Conservation (phyloP, 2,888 invertebrate genomes). For the Tupiocoris notatus region DNA sequence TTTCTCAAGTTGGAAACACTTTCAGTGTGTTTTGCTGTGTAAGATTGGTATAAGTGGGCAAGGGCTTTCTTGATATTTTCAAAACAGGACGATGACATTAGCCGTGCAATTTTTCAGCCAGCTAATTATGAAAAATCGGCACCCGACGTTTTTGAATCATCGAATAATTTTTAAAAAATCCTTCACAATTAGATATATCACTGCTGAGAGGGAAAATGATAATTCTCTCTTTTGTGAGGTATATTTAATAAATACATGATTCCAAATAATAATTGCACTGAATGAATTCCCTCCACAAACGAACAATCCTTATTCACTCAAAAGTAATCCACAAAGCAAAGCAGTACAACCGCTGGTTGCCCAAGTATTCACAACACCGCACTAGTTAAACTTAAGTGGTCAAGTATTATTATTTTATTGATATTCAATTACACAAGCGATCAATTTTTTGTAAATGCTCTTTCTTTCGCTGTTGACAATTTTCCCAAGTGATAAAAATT, state of each 20-base stretch:
- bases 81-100: too few relatives aligned
- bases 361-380: neutral
- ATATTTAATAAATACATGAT: conserved; percentile 19
- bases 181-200: too few relatives aligned
- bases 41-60: too few relatives aligned
- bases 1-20: too few relatives aligned
- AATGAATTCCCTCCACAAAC: neutral
- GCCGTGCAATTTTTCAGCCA: too few relatives aligned
- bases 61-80: too few relatives aligned
- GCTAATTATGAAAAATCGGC: too few relatives aligned
- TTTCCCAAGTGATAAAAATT: conserved; percentile 32
- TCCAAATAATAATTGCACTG: conserved; percentile 27
- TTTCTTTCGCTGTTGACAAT: neutral
- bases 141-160: too few relatives aligned
- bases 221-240: conserved; percentile 19
- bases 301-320: neutral
- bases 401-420: neutral
- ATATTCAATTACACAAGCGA: neutral
- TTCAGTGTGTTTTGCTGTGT: too few relatives aligned
- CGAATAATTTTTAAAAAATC: too few relatives aligned
- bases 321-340: neutral
- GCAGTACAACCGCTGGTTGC: neutral
- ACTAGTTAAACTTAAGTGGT: neutral
- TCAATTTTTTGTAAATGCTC: conserved; percentile 33
- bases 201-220: too few relatives aligned